Base-by-base conservation (phyloP, 2,888 invertebrate species). In the Eupithecia tripunctaria region DNA sequence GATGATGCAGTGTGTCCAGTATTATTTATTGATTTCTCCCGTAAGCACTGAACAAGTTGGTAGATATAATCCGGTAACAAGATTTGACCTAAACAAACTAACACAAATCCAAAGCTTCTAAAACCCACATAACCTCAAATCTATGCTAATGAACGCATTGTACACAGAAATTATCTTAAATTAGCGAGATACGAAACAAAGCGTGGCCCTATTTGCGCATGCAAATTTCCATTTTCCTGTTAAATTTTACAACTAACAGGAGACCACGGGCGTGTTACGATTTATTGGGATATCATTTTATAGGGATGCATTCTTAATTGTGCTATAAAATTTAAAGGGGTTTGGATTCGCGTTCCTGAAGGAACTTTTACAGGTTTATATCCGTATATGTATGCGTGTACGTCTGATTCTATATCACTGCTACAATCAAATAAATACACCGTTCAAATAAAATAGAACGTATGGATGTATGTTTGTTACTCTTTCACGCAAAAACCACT, bases 171-270 rank as follows among this genome's bases (percentile, higher is more conserved):
- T 67, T 65, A 68, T 47, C 69, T 51, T 67, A 74, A 71, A 72
- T 76, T 73, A 73, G 62, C 69, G 62, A 67, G 60, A 65, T 27
- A 65, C 70, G 38, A 59, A 70, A 71, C 72, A 75, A 72, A 70
- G 71, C 68, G 63, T 65, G 68, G n/a, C 62, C 56, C 66, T 75
- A 72, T 76, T 73, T 68, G 70, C 70, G 60, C 56, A 73, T 74
- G 74, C 74, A 73, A 78, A 78, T 76, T 76, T 65, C 66, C 73
- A 73, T 74, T 76, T 72, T 67, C 63, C 38, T 68, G 67, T 71
- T 66, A 71, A 8, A 21, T 63, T 62, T 63, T 38, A 64, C 21
- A 63, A 63, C 63, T 63, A 64, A 47, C n/a, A n/a, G 8, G 47
- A 21, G 21, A 64, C 38, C 36, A 21, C 21, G 38, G 21, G 36